phyloP scores from a whole-genome alignment of 2,113 vertebrate genomes.

The Ptyas mucosa region DNA sequence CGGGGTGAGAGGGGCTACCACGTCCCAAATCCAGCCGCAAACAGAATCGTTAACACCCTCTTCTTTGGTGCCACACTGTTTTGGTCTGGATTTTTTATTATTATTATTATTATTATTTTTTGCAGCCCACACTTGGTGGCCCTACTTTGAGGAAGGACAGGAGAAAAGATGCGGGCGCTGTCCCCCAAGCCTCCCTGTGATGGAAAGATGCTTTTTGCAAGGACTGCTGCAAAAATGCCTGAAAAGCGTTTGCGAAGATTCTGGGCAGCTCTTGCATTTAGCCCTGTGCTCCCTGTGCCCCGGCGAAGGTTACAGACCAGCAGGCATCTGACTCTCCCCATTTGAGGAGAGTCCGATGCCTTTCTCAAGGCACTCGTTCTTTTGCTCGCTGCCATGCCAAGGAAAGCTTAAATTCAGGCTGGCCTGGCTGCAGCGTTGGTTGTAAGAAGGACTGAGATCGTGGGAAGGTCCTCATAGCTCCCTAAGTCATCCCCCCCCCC shows the following conservation, averaged over 20 bases:
- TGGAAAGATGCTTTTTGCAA: not conserved
- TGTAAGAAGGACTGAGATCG: not conserved
- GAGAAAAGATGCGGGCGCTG: not conserved
- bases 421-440: not conserved
- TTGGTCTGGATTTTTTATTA: not conserved
- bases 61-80: not conserved
- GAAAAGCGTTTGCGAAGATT: not conserved
- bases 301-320: not conserved
- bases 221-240: not conserved
- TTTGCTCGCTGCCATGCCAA: not conserved
- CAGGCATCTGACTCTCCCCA: not conserved
- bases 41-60: not conserved
- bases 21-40: not conserved
- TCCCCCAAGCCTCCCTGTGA: not conserved
- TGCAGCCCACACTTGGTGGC: not conserved
- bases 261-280: not conserved
- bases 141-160: not conserved
- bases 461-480: not conserved
- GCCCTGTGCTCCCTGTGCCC: not conserved
- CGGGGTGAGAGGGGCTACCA: not conserved
- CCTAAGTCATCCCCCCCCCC: not conserved
- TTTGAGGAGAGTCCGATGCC: not conserved
- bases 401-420: not conserved
- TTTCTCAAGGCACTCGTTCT: not conserved
- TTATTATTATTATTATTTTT: too few relatives aligned